phyloP scores from a whole-genome alignment of 1,140 invertebrate genomes.

The Goniozus legneri region DNA sequence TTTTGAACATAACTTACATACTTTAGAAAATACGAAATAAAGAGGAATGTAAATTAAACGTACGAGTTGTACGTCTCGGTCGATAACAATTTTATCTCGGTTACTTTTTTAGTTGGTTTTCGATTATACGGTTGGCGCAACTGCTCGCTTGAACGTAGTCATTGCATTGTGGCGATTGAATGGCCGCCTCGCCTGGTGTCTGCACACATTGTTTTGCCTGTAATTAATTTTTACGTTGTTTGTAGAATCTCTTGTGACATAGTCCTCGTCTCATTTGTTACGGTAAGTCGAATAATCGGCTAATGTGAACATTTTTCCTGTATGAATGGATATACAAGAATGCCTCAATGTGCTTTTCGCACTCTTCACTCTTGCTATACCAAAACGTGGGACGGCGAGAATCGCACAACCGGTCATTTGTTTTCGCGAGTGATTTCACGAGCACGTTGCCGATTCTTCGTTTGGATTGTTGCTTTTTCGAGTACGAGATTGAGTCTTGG shows the following conservation, averaged over 20 bases:
- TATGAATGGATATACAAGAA: no score
- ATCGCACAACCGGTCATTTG: conserved; percentile 40
- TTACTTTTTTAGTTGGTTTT: conserved; percentile 14
- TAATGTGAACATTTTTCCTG: no score
- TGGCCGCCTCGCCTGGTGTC: conserved; percentile 43
- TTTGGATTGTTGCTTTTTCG: no score
- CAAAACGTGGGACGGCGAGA: conserved; percentile 34
- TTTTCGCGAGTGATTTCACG: no score
- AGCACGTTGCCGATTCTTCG: no score
- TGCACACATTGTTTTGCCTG: conserved; percentile 41
- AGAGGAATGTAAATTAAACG: no score
- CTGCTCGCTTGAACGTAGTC: conserved; percentile 19
- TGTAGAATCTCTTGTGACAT: conserved; percentile 27
- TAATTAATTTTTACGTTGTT: conserved; percentile 43
- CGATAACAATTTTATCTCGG: no score
- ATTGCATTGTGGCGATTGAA: conserved; percentile 35
- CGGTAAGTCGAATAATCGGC: conserved; percentile 38
- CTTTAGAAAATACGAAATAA: no score
- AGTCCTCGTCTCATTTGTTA: conserved; percentile 21
- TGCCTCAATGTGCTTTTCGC: neutral
- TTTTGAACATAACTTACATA: no score
- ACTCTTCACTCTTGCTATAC: conserved; percentile 11
- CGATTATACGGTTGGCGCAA: neutral
- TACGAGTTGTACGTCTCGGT: no score
- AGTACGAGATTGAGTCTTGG: no score